Conservation (phyloP, 1,140 invertebrate species). For the Formica selysi region DNA sequence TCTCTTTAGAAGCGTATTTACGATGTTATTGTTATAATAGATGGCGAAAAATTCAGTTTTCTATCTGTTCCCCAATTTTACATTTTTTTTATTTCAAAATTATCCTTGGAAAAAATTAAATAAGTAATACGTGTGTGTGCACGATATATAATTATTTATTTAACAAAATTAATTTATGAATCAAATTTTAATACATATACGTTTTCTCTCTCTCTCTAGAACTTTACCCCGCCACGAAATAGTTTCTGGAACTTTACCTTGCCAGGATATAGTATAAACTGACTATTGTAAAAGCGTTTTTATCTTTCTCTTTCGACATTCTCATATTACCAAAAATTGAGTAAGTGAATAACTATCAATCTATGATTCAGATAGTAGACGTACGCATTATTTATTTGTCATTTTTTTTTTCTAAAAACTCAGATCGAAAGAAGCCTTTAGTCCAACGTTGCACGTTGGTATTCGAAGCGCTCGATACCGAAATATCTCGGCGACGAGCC, state of each 20-base stretch:
- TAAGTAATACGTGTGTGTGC: background rate
- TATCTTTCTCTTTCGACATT: background rate
- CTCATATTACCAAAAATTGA: background rate
- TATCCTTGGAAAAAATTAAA: background rate
- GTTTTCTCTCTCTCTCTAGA: too few relatives aligned
- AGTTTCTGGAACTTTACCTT: too few relatives aligned
- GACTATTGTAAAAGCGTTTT: too few relatives aligned
- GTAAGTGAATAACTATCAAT: background rate
- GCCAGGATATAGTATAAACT: background rate
- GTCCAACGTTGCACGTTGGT: slow-evolving; percentile 19
- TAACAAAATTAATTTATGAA: background rate
- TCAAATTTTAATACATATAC: background rate
- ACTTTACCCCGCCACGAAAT: background rate
- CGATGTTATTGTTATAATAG: background rate
- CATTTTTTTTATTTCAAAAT: background rate
- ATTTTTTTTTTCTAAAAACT: background rate
- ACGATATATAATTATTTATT: background rate
- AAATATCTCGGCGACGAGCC: slow-evolving; percentile 8
- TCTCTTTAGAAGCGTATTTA: background rate
- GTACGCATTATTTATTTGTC: background rate
- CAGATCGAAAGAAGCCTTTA: background rate
- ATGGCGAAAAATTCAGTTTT: background rate
- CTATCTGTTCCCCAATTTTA: background rate
- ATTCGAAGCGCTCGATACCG: slow-evolving; percentile 26
- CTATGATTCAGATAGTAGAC: slow-evolving; percentile 3